Evolutionary conservation across 2,888 invertebrate genomes (phyloP).

Genomic region (Ditula angustiorana): DNA sequence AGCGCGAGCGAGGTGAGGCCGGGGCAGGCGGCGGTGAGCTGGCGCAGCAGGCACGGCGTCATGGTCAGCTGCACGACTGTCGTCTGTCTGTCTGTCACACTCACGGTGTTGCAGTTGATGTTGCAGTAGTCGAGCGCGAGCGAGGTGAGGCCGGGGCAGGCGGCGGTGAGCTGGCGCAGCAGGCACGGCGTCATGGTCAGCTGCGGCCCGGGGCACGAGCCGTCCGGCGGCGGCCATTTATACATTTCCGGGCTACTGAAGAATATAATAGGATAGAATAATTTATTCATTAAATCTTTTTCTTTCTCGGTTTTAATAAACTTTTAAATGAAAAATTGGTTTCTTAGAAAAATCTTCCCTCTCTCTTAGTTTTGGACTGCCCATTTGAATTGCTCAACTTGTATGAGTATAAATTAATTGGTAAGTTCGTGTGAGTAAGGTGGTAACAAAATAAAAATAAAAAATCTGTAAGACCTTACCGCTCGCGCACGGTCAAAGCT

Average conservation of each 20-base stretch:
- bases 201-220: slow-evolving; percentile 57
- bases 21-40: slow-evolving; percentile 60
- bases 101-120: slow-evolving; percentile 77
- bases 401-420: too few relatives aligned
- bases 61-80: slow-evolving; percentile 56
- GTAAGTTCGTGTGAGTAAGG: too few relatives aligned
- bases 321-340: too few relatives aligned
- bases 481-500: too few relatives aligned
- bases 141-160: slow-evolving; percentile 70
- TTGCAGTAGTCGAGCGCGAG: slow-evolving; percentile 81
- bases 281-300: too few relatives aligned
- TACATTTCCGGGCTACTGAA: not conserved
- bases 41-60: slow-evolving; percentile 56
- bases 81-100: slow-evolving; percentile 46
- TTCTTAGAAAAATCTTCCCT: too few relatives aligned
- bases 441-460: too few relatives aligned
- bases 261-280: not conserved
- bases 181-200: slow-evolving; percentile 61
- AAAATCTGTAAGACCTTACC: too few relatives aligned
- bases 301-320: too few relatives aligned
- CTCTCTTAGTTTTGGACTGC: too few relatives aligned
- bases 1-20: slow-evolving; percentile 73
- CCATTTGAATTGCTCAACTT: too few relatives aligned
- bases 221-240: not conserved
- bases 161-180: slow-evolving; percentile 57